A percentile compares a stretch with the other conserved stretches of the same genome.
These are phyloP conservation scores for Drosophila tripunctata DNA, from an alignment of 2,888 invertebrate species.

Conservation along the genomic window DNA sequence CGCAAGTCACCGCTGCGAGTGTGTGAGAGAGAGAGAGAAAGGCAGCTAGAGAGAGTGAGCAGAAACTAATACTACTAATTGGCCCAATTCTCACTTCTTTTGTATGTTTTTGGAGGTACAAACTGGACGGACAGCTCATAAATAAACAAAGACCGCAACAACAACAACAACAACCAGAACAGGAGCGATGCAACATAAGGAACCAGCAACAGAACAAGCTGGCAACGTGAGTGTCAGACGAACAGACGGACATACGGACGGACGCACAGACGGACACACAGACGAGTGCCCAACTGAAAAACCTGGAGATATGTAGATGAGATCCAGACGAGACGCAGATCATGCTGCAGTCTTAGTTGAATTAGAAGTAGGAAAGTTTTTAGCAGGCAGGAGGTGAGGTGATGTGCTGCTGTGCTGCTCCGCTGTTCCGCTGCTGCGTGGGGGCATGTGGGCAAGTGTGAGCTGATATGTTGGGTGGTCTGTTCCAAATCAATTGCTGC, in stretches of 20 bases:
- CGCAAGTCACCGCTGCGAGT: conserved; percentile 18
- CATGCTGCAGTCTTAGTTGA: conserved; percentile 39
- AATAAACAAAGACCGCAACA: conserved; percentile 63
- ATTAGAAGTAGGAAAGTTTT: neutral
- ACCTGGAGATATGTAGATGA: conserved; percentile 52
- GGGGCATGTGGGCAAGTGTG: conserved; percentile 45
- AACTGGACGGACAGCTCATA: conserved; percentile 57
- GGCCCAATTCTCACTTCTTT: conserved; percentile 75
- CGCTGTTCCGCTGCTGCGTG: conserved; percentile 76
- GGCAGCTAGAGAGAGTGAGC: conserved; percentile 2
- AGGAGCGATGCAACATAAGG: conserved; percentile 41
- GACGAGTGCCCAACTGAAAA: conserved; percentile 38
- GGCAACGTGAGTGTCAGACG: conserved; percentile 69
- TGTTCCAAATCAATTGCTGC: conserved; percentile 79
- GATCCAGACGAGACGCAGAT: conserved; percentile 40
- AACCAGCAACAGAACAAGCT: conserved; percentile 75
- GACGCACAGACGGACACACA: neutral
- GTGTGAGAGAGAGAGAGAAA: neutral
- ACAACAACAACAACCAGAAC: conserved; percentile 15
- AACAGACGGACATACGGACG: neutral
- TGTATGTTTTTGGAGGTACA: conserved; percentile 3
- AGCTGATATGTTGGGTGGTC: conserved; percentile 79
- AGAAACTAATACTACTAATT: conserved; percentile 66
- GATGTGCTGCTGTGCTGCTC: neutral
- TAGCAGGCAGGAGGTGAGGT: neutral